Base-by-base conservation (phyloP, 2,797 vertebrate species). In the Microctenopoma lineatum region DNA sequence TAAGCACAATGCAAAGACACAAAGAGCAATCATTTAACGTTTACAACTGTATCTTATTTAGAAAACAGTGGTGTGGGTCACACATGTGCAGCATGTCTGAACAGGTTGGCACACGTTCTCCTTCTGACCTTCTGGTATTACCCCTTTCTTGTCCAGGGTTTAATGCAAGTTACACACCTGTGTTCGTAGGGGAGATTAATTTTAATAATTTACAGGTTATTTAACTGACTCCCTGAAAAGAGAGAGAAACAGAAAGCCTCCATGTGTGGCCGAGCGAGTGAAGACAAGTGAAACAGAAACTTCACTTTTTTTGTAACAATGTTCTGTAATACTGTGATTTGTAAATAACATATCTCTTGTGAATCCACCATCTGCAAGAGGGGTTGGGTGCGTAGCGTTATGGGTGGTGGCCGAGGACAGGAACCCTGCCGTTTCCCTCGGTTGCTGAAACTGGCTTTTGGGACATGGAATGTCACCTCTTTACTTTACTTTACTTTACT, bases 131-230 rank as follows among this genome's bases (percentile, higher is more conserved):
- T 55, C 13, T 8, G 13, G 56, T 6, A 39, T 38, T 36, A 13
- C 27, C 8, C 38, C 10, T 27, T 8, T 52, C 26, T 21, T n/a
- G 2, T 44, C 42, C 52, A n/a, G 0, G 6, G 36, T 46, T 41
- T n/a, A 62, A 39, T 2, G 12, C 34, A 0, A 16, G 10, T 47
- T 52, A 48, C n/a, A 44, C 21, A 34, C 1, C 29, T 54, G 7
- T 18, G 6, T 44, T 38, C 59, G 34, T 26, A 44, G 61, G 36
- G 6, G 15, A 60, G 3, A 25, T 44, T 45, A 51, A 41, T 14
- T 42, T 48, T 21, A 64, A 52, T 50, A 34, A 72, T 63, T 74
- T 62, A 48, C 44, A 59, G 46, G n/a, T 68, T 21, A 41, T 70
- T 70, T 57, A 42, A 51, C 15, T 26, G 26, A 50, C 59, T 46